Evolutionary conservation across 23 tunicate genomes (phyloP).

Genomic region (Trididemnum clinides): DNA sequence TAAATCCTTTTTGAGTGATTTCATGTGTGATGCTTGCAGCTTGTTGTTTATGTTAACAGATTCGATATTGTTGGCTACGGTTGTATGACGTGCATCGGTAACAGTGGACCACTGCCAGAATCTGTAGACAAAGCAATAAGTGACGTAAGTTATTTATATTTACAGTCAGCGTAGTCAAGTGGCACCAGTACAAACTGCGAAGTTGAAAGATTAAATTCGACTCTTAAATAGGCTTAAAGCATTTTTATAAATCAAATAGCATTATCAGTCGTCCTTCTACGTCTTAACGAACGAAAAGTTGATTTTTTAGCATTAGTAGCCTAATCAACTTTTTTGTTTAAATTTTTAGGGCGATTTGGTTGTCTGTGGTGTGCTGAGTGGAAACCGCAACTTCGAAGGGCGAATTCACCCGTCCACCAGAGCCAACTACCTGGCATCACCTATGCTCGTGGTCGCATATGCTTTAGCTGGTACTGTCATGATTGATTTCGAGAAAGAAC

Average conservation of each 20-base stretch:
- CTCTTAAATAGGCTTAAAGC: too few species aligned
- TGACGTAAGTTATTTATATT: conserved; percentile 42
- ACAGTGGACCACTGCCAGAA: conserved; percentile 96
- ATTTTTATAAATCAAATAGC: too few species aligned
- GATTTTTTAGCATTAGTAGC: too few species aligned
- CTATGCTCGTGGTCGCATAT: conserved; percentile 96
- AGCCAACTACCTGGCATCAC: conserved; percentile 97
- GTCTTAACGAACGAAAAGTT: too few species aligned
- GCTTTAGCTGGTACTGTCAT: conserved; percentile 92
- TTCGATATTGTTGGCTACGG: conserved; percentile 96
- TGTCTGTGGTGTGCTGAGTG: conserved; percentile 88
- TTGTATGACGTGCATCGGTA: conserved; percentile 99
- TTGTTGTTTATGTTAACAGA: conserved; percentile 49
- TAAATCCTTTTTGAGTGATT: too few species aligned
- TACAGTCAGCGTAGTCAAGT: too few species aligned
- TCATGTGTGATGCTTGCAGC: too few species aligned
- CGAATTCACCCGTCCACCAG: conserved; percentile 91
- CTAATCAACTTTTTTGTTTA: too few species aligned
- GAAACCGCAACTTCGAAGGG: conserved; percentile 98
- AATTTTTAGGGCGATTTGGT: conserved; percentile 77
- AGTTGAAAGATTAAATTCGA: too few species aligned
- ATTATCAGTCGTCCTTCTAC: too few species aligned
- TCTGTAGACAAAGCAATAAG: conserved; percentile 72
- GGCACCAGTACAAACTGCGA: too few species aligned
- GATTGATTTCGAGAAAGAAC: conserved; percentile 91